A percentile compares a stretch with the other conserved stretches of the same genome.
Conservation (phyloP, 2,113 vertebrate genomes). For the Gorsachius goisagi region DNA sequence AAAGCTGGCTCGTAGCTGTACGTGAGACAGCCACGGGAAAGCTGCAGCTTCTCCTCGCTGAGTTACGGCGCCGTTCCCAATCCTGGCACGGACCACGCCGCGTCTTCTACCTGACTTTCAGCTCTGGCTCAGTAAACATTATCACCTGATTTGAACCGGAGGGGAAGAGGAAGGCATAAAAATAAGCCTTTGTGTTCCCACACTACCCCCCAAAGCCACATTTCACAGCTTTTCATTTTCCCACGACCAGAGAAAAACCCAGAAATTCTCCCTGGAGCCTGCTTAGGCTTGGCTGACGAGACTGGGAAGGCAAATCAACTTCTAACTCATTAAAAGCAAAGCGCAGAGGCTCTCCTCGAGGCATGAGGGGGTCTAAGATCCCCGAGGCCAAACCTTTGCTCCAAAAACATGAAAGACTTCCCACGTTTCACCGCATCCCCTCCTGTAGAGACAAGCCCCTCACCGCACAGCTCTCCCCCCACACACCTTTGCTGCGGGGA, state of each 20-base stretch:
- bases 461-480: rapidly evolving
- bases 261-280: not conserved
- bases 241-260: not conserved
- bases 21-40: rapidly evolving
- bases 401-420: not conserved
- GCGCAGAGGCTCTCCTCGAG: not conserved
- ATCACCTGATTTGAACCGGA: not conserved
- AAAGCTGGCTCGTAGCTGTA: not conserved
- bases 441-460: not conserved
- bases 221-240: not conserved
- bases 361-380: not conserved
- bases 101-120: not conserved
- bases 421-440: not conserved
- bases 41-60: not conserved
- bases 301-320: not conserved
- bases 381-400: not conserved
- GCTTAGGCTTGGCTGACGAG: not conserved
- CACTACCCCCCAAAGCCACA: not conserved
- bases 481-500: rapidly evolving
- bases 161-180: not conserved
- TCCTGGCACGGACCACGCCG: not conserved
- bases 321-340: rapidly evolving
- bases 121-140: not conserved
- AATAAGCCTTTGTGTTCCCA: not conserved
- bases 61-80: not conserved